Evolutionary conservation across 1,140 invertebrate genomes (phyloP).

Genomic region (Heliconius himera): DNA sequence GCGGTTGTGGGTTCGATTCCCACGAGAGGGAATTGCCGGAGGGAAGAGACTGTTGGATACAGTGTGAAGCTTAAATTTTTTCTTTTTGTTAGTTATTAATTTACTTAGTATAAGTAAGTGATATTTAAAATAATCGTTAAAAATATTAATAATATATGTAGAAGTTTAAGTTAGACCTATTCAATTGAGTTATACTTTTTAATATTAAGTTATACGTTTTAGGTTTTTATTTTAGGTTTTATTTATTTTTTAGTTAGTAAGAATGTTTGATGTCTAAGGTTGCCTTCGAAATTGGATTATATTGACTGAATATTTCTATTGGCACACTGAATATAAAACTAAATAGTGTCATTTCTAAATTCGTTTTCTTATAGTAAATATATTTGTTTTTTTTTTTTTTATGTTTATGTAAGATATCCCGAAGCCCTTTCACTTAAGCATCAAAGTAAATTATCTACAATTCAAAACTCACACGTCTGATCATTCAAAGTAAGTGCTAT

Average conservation of each 20-base stretch:
- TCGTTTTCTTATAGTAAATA: neutral
- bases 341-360: neutral
- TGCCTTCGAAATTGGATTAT: neutral
- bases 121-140: neutral
- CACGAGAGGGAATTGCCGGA: too few relatives aligned
- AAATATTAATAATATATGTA: neutral
- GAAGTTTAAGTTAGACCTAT: neutral
- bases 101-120: neutral
- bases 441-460: neutral
- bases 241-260: neutral
- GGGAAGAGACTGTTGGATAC: too few relatives aligned
- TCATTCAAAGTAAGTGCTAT: slow-evolving; percentile 6
- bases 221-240: neutral
- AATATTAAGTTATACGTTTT: neutral
- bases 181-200: neutral
- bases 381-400: neutral
- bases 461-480: neutral
- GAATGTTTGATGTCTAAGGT: neutral
- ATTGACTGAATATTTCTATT: neutral
- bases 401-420: neutral
- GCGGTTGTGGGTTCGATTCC: too few relatives aligned
- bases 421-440: neutral
- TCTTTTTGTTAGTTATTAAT: neutral
- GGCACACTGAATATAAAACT: neutral
- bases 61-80: too few relatives aligned